Evolutionary conservation across 2,113 vertebrate genomes (phyloP), one percentile per base, ranked within the genome.

Genomic region (Nematolebias whitei): DNA sequence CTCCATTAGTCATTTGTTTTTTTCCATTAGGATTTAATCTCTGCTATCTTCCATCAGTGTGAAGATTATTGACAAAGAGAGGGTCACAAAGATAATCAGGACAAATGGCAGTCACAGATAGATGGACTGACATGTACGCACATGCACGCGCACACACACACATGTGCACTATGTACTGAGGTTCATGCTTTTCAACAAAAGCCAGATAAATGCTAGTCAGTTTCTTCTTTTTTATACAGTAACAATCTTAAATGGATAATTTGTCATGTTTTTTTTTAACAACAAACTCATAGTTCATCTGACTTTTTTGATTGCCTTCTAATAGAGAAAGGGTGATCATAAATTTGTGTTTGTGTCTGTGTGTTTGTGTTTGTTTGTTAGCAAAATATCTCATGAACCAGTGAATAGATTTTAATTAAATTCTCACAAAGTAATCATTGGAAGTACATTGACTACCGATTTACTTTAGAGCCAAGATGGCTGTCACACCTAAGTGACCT

Each of bases 1-100:
- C 32, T 76, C 44, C 60, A 74, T 68, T 64, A 68, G 61, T 12
- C 53, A 41, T 70, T 64, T 65, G 70, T 84, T 66, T 78, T 35
- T 20, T 75, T 86, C 68, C 77, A 80, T 83, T 69, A 60, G 44
- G 53, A 67, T 64, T 19, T 79, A 76, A 86, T 89, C 82, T 71
- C 51, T 78, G 61, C 80, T 77, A 87, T 89, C 85, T 82, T 63
- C 55, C 29, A 72, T 84, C 68, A 74, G 72, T 15, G 47, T 70
- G 43, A 60, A 62, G 79, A 80, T 74, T 67, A 74, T 70, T 74
- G 61, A 48, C 62, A 59, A 56, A 81, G 87, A 88, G 83, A 38
- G 55, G 14, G 68, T 24, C 58, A 39, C 48, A 19, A 62, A 79
- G 81, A 88, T 84, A 64, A 60, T 39, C 53, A 62, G 58, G 45